Evolutionary conservation across 2,888 invertebrate species (phyloP).

Genomic region (Ernsta delagoae): DNA sequence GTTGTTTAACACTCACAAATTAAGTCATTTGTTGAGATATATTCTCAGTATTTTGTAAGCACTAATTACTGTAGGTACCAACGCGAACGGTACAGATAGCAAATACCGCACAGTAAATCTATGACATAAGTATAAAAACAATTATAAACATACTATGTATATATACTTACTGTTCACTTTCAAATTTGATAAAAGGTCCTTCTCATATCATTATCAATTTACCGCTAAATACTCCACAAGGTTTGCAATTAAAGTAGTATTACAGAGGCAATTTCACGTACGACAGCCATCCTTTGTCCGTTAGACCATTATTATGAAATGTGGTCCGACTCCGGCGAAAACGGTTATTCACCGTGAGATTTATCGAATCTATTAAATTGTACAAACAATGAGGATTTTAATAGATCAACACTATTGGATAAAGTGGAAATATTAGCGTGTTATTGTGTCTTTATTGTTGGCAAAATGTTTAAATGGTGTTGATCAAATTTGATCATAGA

Average conservation of each 20-base stretch:
- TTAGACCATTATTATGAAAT: constrained; percentile 43
- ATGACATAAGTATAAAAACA: no score
- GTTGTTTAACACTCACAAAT: no score
- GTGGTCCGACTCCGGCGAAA: constrained; percentile 37
- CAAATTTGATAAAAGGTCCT: neutral
- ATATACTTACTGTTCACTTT: no score
- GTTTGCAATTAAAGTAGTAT: constrained; percentile 49
- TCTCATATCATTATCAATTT: constrained; percentile 27
- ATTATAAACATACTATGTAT: no score
- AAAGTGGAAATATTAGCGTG: neutral
- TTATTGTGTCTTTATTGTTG: neutral
- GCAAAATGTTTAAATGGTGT: neutral
- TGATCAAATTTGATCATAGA: no score
- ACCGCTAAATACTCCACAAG: constrained; percentile 44
- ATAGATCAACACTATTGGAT: neutral
- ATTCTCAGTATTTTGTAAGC: no score
- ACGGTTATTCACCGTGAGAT: constrained; percentile 31
- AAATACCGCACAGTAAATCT: no score
- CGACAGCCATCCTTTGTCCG: constrained; percentile 44
- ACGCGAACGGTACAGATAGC: no score
- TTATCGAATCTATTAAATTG: constrained; percentile 35
- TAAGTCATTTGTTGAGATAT: no score
- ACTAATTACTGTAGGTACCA: no score
- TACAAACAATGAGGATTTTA: constrained; percentile 26
- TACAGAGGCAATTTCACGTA: constrained; percentile 47